Evolutionary conservation across 2,888 invertebrate species (phyloP), one percentile per base, ranked within the genome.

Genomic region (Quadroppia sp.): DNA sequence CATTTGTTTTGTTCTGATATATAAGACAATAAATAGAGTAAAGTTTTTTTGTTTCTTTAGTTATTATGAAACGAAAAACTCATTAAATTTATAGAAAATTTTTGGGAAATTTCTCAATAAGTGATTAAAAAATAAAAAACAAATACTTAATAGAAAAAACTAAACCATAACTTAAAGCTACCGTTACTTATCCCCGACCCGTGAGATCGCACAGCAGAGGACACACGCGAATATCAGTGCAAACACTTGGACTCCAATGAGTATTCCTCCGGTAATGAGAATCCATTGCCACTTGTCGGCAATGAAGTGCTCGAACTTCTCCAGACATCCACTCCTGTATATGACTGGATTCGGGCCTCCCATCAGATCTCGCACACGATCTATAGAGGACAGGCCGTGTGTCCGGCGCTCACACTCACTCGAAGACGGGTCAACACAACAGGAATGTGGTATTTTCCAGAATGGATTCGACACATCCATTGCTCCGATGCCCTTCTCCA

Each of bases 391-490:
- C 6, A 71, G 25, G 40, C 48, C 25, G 32, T 56, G 23, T 2
- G 23, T 32, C n/a, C 17, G n/a, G 20, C 2, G 20, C 20, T 23
- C 67, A 73, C 73, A 73, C n/a, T 28, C 36, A n/a, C 13, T n/a
- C 4, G 64, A 28, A 13, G 36, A 30, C 4, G 50, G 32, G 0
- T 20, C 17, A 6, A 17, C 9, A 72, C 76, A 76, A 48, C 76
- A 76, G 15, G 76, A 76, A 15, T 17, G 23, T 7, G 76, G 76
- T n/a, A 76, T 76, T 23, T 50, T 25, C 40, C 45, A 76, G 9
- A 25, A 40, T 1, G 48, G n/a, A 20, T 70, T 42, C 36, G 32
- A 13, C 42, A 32, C 28, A 25, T 32, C 42, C 9, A 40, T 59
- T n/a, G 40, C 15, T 15, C 72, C 72, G 50, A 32, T 28, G 7